Conservation (phyloP, 2,797 vertebrate genomes). For the Cyclopterus lumpus region DNA sequence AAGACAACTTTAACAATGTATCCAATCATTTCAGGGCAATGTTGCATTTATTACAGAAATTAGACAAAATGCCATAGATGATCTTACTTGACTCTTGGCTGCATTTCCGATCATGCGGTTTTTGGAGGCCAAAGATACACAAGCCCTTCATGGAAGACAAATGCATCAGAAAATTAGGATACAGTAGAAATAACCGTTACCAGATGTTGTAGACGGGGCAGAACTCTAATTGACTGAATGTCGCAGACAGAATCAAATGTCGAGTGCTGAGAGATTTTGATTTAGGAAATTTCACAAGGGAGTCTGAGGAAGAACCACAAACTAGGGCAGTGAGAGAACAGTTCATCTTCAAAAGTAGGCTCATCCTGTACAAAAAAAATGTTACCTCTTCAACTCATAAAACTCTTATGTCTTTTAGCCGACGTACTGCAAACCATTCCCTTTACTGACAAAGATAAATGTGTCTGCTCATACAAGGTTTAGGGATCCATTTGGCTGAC, state of each 20-base stretch:
- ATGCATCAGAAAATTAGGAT: slow-evolving; percentile 50
- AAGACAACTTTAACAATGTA: background rate
- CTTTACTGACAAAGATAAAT: slow-evolving; percentile 22
- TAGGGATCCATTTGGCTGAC: slow-evolving; percentile 43
- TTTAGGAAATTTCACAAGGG: slow-evolving; percentile 54
- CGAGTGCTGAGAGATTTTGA: slow-evolving; percentile 34
- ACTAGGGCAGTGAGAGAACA: slow-evolving; percentile 64
- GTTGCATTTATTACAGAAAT: slow-evolving; percentile 10
- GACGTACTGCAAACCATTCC: background rate
- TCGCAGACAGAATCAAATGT: slow-evolving; percentile 36
- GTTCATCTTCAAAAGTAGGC: slow-evolving; percentile 62
- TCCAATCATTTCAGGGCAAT: background rate
- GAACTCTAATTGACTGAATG: slow-evolving; percentile 45
- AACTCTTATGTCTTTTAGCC: slow-evolving; percentile 8
- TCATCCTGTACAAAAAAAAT: slow-evolving; percentile 2
- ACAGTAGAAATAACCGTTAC: slow-evolving; percentile 30
- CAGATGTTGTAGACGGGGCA: slow-evolving; percentile 20
- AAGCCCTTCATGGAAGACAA: slow-evolving; percentile 85
- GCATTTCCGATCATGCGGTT: slow-evolving; percentile 95
- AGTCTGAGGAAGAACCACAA: slow-evolving; percentile 60
- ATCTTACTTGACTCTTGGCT: slow-evolving; percentile 92
- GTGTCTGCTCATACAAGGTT: slow-evolving; percentile 8
- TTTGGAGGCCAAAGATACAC: slow-evolving; percentile 93
- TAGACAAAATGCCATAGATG: slow-evolving; percentile 6
- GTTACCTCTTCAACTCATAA: background rate